Base-by-base conservation (phyloP, 53 echinoderm and acorn worm genomes). In the Henricia sp. region DNA sequence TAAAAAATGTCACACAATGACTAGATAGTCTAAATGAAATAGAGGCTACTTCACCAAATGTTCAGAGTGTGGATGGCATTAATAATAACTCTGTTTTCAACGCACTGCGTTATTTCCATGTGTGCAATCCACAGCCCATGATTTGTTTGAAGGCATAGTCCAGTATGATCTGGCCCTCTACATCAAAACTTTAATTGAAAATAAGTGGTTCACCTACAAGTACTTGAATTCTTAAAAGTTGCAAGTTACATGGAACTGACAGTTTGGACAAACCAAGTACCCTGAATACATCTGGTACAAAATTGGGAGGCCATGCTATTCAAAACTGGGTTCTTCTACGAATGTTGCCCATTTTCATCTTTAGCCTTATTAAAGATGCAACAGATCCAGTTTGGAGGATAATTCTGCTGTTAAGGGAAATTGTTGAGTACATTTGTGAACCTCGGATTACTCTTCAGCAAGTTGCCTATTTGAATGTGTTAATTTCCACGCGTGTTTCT, bases 231-330 rank as follows among this genome's bases (percentile, higher is more conserved):
- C 21, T 92, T 43, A 65, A 70, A 44, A 37, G 53, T 26, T 92
- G 86, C 55, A 71, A 77, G 63, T 80, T 88, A 42, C 52, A 4
- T 71, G 82, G 85, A 52, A 30, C 37, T 52, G 92, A 92, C 52
- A 17, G 78, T 42, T 40, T 39, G 37, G 72, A 88, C 64, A 77
- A 67, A 37, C 77, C 71, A 29, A 65, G 33, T 40, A 29, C 38
- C 44, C 59, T 74, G 20, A 68, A 46, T 51, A 42, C 36, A 43
- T 48, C 70, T 41, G 84, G 88, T 34, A 36, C 69, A 35, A 92
- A 78, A 71, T 3, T 92, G 11, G 88, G 88, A 63, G 92, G 92
- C 26, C 88, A 92, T 41, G 85, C 92, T 53, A 77, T 88, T 50
- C 59, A 92, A 53, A 92, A 88, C 64, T 88, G 92, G 92, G 71